Evolutionary conservation across 1,140 invertebrate genomes (phyloP), one percentile per base, ranked within the genome.

Genomic region (Drosophila setifemur): DNA sequence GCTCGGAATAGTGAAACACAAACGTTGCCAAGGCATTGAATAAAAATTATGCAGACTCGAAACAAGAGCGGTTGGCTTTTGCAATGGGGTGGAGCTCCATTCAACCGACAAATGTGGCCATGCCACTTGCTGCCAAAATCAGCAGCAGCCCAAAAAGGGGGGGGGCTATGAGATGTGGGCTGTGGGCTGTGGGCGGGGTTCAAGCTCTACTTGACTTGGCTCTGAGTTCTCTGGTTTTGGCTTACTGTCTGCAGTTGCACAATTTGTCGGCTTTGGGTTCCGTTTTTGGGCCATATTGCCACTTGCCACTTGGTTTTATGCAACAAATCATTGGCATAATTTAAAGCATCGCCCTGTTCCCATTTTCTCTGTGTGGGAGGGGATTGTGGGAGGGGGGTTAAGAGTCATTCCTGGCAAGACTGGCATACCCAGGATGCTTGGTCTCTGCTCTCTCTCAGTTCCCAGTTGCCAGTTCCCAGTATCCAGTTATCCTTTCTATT

Each of bases 271-370:
- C 33, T 40, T 35, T 26, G 61, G 74, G 74, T 75, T 85, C 64
- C 71, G 64, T 71, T 79, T 85, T 83, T 85, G 82, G 72, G 79
- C 60, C 76, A 69, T 75, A 75, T 82, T 81, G 76, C 76, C 76
- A 74, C 76, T 79, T 79, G 76, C 77, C 77, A 83, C 78, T 85
- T 75, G 81, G 74, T 85, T 85, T 74, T 85, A 78, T 85, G 79
- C 81, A 85, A 85, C 79, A 85, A 85, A 85, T 85, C 79, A 85
- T 85, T 85, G 79, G 79, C 79, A 85, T 85, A 85, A 85, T 85
- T 85, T 85, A 85, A 85, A 74, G 79, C 81, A 50, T 77, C 43
- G 58, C 49, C 68, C 35, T 18, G 26, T 4, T 16, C 26, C 14
- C 39, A 35, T 5, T 14, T 11, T 31, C 9, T 25, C 42, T 21